Evolutionary conservation across 2,888 invertebrate genomes (phyloP).

Genomic region (Brachycybe producta): DNA sequence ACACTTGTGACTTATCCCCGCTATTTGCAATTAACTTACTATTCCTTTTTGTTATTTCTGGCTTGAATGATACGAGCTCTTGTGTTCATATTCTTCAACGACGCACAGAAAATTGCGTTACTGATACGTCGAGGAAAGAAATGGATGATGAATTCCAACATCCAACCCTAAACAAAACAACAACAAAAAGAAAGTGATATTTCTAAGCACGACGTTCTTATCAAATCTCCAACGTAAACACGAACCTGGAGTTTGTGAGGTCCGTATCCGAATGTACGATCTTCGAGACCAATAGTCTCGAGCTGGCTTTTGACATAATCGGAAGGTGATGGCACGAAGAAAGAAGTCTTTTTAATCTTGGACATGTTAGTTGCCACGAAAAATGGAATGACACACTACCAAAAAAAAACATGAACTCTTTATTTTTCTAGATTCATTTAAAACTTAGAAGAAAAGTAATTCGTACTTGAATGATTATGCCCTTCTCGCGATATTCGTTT

Average conservation of each 20-base stretch:
- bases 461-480: slow-evolving; percentile 33
- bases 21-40: background rate
- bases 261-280: slow-evolving; percentile 23
- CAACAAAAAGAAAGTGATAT: too few species aligned
- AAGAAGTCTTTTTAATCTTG: slow-evolving; percentile 18
- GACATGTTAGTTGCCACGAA: slow-evolving; percentile 27
- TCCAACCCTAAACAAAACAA: slow-evolving; percentile 12
- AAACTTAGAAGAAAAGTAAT: background rate
- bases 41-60: background rate
- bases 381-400: slow-evolving; percentile 23
- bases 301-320: slow-evolving; percentile 31
- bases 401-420: background rate
- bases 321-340: slow-evolving; percentile 30
- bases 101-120: slow-evolving; percentile 4
- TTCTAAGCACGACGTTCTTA: too few species aligned
- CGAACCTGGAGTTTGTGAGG: slow-evolving; percentile 24
- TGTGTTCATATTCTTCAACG: slow-evolving; percentile 14
- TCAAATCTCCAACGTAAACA: too few species aligned
- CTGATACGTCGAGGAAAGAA: slow-evolving; percentile 7
- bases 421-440: slow-evolving; percentile 5
- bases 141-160: slow-evolving; percentile 11
- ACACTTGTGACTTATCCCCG: background rate
- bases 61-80: slow-evolving; percentile 9
- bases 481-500: slow-evolving; percentile 32
- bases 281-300: slow-evolving; percentile 29